Evolutionary conservation across 2,113 vertebrate species (phyloP), one percentile per base, ranked within the genome.

Genomic region (Gobius niger): DNA sequence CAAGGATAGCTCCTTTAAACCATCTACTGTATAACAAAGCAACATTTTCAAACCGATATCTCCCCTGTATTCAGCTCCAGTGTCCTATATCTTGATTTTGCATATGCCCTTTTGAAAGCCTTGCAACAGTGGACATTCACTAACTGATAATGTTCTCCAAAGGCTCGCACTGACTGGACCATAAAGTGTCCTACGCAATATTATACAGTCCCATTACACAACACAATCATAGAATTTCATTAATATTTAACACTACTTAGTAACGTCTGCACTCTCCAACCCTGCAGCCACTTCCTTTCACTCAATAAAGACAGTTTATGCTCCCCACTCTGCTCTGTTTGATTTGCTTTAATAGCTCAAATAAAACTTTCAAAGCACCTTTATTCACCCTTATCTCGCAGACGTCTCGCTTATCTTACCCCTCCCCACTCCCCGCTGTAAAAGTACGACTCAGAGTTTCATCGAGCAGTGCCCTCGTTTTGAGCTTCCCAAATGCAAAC

Each of bases 401-500:
- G 0, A 42, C 1, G 9, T 51, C 6, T 34, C 67, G 24, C 11
- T 15, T 47, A 70, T 69, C 13, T 47, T 40, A 40, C 24, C 47
- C 47, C 6, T 34, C 24, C 24, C 24, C 24, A 34, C 24, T 34
- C 24, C 24, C 24, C 24, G 3, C 24, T 34, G 2, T 54, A 65
- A 79, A 79, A 54, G n/a, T 41, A 52, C 47, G 19, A 18, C 9
- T 16, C 14, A 72, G 44, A 12, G 0, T 60, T 16, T n/a, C 54
- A 62, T 52, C 6, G 47, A 16, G 10, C 9, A 0, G 19, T 60
- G 63, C 47, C 47, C 16, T 69, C 46, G 9, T 8, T 70, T 49
- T 75, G 52, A 67, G 71, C 54, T 44, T 19, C 68, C 67, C 63
- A 49, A 73, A 77, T 67, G 15, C 67, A 68, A 74, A 70, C 41